Evolutionary conservation across 1,140 invertebrate species (phyloP).

Genomic region (Druon quercuslanigerum): DNA sequence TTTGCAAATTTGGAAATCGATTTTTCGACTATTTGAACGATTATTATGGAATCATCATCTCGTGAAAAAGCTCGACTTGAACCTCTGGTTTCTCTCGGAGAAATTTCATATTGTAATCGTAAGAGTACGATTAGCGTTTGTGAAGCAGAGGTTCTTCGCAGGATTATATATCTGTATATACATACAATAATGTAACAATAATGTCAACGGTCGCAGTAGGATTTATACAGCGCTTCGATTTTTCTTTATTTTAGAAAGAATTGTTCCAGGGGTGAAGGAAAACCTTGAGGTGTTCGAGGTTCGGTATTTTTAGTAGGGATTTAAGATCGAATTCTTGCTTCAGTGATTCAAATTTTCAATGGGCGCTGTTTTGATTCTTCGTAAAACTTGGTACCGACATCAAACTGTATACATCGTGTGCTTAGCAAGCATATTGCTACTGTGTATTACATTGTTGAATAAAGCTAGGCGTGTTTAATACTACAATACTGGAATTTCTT

Average conservation of each 20-base stretch:
- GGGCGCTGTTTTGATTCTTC: neutral
- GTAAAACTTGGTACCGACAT: slow-evolving; percentile 39
- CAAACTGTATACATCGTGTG: slow-evolving; percentile 60
- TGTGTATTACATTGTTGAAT: slow-evolving; percentile 74
- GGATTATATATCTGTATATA: slow-evolving; percentile 14
- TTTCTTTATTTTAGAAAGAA: slow-evolving; percentile 1
- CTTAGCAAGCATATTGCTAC: slow-evolving; percentile 67
- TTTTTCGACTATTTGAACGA: neutral
- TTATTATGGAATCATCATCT: slow-evolving; percentile 2
- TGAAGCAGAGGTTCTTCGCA: neutral
- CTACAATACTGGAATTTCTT: slow-evolving; percentile 50
- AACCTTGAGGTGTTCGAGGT: neutral
- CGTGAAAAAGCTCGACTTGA: slow-evolving; percentile 5
- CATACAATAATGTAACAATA: slow-evolving; percentile 3
- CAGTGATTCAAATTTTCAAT: neutral
- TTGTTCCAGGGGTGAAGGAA: neutral
- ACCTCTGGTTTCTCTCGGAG: neutral
- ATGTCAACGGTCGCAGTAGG: slow-evolving; percentile 5
- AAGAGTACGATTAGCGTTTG: neutral
- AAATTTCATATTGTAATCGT: neutral
- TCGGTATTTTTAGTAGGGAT: neutral
- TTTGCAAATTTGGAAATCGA: slow-evolving; percentile 4
- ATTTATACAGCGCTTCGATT: slow-evolving; percentile 21
- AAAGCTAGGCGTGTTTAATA: slow-evolving; percentile 75
- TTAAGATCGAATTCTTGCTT: neutral